Percentiles rank a stretch among this genome's conserved stretches.
phyloP scores from a whole-genome alignment of 2,113 vertebrate species.

The Tragelaphus scriptus region DNA sequence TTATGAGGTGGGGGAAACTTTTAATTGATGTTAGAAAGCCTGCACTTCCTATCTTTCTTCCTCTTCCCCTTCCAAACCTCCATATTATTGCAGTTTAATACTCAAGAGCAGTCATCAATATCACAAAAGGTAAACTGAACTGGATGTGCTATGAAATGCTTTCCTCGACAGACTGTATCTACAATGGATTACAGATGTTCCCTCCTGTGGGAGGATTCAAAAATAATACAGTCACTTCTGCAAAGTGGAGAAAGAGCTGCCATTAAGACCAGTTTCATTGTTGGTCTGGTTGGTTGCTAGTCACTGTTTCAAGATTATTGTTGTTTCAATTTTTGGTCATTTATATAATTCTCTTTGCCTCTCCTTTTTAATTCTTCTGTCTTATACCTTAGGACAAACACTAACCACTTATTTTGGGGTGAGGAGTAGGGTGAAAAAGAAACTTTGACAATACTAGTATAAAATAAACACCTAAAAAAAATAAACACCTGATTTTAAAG shows the following conservation, averaged over 20 bases:
- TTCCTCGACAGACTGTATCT: constrained; percentile 43
- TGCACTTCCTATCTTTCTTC: background rate
- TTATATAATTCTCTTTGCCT: constrained; percentile 19
- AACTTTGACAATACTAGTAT: background rate
- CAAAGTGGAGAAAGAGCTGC: constrained; percentile 54
- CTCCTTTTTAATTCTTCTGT: background rate
- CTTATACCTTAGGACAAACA: background rate
- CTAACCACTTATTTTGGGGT: background rate
- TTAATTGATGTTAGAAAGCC: constrained; percentile 73
- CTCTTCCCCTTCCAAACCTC: constrained; percentile 2
- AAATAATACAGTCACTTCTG: constrained; percentile 51
- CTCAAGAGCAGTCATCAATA: constrained; percentile 68
- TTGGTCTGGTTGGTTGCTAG: background rate
- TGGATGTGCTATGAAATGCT: constrained; percentile 58
- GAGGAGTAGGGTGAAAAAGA: background rate
- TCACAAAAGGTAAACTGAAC: constrained; percentile 62
- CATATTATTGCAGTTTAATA: constrained; percentile 51
- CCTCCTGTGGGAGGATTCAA: constrained; percentile 39
- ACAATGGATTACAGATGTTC: constrained; percentile 56
- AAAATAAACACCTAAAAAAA: constrained; percentile 21
- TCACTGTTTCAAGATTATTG: background rate
- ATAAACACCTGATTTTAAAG: background rate
- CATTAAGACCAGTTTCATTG: constrained; percentile 46
- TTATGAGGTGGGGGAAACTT: constrained; percentile 66
- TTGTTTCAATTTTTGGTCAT: background rate